These are phyloP conservation scores for Periparus ater DNA, from an alignment of 2,797 vertebrate species.

Conservation along the genomic window DNA sequence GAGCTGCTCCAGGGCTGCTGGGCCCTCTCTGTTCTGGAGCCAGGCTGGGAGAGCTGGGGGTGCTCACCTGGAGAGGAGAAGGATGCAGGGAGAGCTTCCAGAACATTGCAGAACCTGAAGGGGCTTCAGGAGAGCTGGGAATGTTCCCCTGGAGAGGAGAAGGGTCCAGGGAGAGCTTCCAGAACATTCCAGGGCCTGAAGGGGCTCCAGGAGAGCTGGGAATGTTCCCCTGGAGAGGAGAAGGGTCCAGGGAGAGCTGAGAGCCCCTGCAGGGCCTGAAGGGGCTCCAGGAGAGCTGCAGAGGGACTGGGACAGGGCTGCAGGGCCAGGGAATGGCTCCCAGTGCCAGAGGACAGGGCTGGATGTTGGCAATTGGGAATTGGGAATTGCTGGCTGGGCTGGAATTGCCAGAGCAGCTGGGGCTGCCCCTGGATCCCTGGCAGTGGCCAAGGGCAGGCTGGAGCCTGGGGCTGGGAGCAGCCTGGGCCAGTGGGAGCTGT, in stretches of 20 bases:
- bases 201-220: neutral
- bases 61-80: too few relatives aligned
- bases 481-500: neutral
- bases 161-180: neutral
- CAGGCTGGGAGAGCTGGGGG: neutral
- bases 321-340: neutral
- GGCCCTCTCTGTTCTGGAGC: neutral
- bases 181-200: fast-evolving
- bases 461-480: neutral
- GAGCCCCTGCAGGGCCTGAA: neutral
- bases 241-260: neutral
- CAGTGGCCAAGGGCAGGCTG: neutral
- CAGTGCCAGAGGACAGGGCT: neutral
- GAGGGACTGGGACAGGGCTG: neutral
- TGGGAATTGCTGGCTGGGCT: neutral
- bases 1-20: neutral
- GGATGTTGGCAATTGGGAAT: neutral
- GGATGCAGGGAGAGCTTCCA: too few relatives aligned
- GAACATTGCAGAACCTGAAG: too few relatives aligned
- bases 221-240: fast-evolving
- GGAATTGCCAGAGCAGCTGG: neutral
- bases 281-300: neutral
- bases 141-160: fast-evolving
- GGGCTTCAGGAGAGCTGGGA: too few relatives aligned
- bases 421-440: neutral